Evolutionary conservation across 2,797 vertebrate genomes (phyloP).

Genomic region (Paedocypris micromegethes): DNA sequence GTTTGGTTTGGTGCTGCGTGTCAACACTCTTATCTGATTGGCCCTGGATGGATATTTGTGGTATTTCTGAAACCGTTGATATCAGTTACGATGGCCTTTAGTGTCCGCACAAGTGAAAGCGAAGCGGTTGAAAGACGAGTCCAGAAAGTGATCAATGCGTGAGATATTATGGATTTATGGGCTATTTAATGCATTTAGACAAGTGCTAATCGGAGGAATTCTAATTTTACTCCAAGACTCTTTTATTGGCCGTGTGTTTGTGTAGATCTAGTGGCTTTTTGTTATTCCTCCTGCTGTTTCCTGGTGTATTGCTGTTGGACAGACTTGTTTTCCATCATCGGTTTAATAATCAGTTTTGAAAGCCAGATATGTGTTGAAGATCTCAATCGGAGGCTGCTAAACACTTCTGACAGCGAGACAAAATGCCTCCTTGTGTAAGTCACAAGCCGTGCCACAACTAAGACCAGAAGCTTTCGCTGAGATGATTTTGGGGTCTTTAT

Average conservation of each 20-base stretch:
- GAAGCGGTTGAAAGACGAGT: slow-evolving; percentile 49
- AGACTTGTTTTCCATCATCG: slow-evolving; percentile 10
- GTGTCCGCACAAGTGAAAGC: slow-evolving; percentile 11
- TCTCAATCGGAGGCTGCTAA: slow-evolving; percentile 31
- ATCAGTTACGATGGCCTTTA: slow-evolving; percentile 23
- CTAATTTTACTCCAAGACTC: slow-evolving; percentile 30
- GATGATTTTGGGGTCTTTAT: neutral
- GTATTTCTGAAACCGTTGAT: slow-evolving; percentile 22
- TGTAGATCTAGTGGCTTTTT: slow-evolving; percentile 19
- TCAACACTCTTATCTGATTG: slow-evolving; percentile 11
- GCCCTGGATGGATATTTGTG: slow-evolving; percentile 19
- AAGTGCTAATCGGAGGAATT: slow-evolving; percentile 18
- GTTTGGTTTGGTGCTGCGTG: slow-evolving; percentile 38
- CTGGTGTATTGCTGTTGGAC: slow-evolving; percentile 2
- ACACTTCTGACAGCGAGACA: slow-evolving; percentile 30
- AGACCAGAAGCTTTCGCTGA: slow-evolving; percentile 4
- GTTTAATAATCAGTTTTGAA: neutral
- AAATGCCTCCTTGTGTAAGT: slow-evolving; percentile 17
- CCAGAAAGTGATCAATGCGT: slow-evolving; percentile 32
- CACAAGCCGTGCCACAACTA: slow-evolving; percentile 23
- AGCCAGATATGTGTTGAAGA: neutral
- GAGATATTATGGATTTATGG: slow-evolving; percentile 36
- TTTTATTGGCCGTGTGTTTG: slow-evolving; percentile 14
- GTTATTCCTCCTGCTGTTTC: slow-evolving; percentile 35
- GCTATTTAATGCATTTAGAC: slow-evolving; percentile 12